Evolutionary conservation across 2,113 vertebrate genomes (phyloP).

Genomic region (Cyphomyrus discorhynchus): DNA sequence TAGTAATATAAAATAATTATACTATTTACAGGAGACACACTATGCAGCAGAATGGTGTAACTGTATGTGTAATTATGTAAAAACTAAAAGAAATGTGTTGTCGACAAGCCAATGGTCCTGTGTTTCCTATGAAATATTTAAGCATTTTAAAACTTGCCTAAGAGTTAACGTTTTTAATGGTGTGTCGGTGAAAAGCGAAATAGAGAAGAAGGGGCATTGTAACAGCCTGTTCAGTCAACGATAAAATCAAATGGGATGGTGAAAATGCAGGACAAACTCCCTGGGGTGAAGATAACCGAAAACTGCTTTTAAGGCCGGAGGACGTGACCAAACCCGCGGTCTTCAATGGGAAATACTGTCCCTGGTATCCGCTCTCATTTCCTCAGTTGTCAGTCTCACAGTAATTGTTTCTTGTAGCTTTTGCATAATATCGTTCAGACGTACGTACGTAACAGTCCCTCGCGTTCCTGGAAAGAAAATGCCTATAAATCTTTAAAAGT

Average conservation of each 20-base stretch:
- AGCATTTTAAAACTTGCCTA: background rate
- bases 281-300: background rate
- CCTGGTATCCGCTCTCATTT: background rate
- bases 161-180: background rate
- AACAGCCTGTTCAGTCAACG: conserved; percentile 13
- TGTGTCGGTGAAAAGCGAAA: background rate
- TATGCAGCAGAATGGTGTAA: background rate
- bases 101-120: background rate
- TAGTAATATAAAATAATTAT: background rate
- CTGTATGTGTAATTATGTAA: background rate
- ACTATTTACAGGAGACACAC: background rate
- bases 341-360: background rate
- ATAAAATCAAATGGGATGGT: conserved; percentile 10
- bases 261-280: conserved; percentile 1
- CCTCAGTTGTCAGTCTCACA: background rate
- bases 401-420: background rate
- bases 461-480: background rate
- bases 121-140: conserved; percentile 13
- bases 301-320: background rate
- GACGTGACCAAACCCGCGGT: background rate
- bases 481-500: background rate
- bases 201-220: background rate
- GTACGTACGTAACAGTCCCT: background rate
- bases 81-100: background rate
- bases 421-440: background rate